These are phyloP conservation scores for Agrilus cyanescens DNA, from an alignment of 2,888 invertebrate species.

Conservation along the genomic window DNA sequence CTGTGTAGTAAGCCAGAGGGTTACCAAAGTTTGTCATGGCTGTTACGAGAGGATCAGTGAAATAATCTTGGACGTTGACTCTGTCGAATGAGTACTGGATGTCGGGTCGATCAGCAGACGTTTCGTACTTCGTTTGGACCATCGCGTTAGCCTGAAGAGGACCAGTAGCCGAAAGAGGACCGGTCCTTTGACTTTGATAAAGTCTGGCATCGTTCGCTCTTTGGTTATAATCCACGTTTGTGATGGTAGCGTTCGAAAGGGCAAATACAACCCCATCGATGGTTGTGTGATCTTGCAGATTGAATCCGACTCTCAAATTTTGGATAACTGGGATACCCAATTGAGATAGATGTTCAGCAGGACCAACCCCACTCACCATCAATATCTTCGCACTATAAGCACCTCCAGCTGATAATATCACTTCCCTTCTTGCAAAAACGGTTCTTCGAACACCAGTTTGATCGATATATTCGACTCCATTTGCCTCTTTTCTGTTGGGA, in stretches of 20 bases:
- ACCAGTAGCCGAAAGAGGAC: conserved; percentile 44
- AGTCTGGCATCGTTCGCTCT: conserved; percentile 35
- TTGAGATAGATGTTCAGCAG: conserved; percentile 39
- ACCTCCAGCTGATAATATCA: conserved; percentile 47
- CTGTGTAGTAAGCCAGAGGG: conserved; percentile 51
- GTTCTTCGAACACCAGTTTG: conserved; percentile 36
- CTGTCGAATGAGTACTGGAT: conserved; percentile 56
- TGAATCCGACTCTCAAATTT: conserved; percentile 58
- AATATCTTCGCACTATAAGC: conserved; percentile 52
- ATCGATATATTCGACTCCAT: conserved; percentile 39
- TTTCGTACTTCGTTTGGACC: conserved; percentile 44
- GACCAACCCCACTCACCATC: conserved; percentile 57
- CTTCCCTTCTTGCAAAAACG: conserved; percentile 46
- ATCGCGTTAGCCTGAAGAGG: conserved; percentile 47
- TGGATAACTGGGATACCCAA: conserved; percentile 44
- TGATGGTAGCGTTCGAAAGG: conserved; percentile 44
- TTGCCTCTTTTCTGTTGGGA: conserved; percentile 37
- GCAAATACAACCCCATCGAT: conserved; percentile 45
- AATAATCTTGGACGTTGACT: conserved; percentile 43
- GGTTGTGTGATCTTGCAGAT: conserved; percentile 65
- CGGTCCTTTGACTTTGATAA: conserved; percentile 35
- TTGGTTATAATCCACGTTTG: conserved; percentile 33
- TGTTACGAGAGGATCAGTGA: conserved; percentile 41
- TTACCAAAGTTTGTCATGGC: conserved; percentile 32
- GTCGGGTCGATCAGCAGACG: conserved; percentile 42